Conservation (phyloP, 2,113 vertebrate species). For the Siniperca chuatsi region DNA sequence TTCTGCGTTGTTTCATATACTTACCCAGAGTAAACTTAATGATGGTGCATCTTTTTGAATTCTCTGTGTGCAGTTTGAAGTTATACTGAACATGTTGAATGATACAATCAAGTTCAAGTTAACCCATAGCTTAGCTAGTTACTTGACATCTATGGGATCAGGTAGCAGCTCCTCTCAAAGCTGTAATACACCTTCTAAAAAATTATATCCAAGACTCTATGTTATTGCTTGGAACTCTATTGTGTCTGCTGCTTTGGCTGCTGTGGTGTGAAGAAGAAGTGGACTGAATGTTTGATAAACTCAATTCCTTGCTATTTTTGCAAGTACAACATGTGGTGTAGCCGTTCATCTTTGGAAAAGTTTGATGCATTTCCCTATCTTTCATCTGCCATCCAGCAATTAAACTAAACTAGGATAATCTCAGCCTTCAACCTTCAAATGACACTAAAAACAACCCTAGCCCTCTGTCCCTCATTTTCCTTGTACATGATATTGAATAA, state of each 20-base stretch:
- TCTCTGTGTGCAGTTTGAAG: neutral
- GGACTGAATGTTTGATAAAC: neutral
- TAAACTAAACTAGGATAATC: neutral
- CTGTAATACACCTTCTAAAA: neutral
- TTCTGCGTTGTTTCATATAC: neutral
- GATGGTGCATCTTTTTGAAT: neutral
- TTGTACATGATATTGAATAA: slow-evolving; percentile 6
- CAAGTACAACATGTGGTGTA: neutral
- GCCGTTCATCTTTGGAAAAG: neutral
- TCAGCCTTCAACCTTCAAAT: neutral
- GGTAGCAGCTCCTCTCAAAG: neutral
- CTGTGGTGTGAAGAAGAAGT: neutral
- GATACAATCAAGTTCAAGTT: neutral
- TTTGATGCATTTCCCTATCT: neutral
- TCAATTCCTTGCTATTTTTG: neutral
- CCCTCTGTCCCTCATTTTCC: neutral
- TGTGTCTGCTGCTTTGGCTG: neutral
- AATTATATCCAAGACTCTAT: neutral
- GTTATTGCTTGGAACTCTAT: neutral
- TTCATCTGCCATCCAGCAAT: neutral
- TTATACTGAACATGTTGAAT: neutral
- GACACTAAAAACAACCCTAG: neutral
- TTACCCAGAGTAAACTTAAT: neutral
- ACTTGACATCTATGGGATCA: neutral
- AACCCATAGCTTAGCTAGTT: neutral